Percentiles rank a stretch among this genome's conserved stretches.
Conservation (phyloP, 1,140 invertebrate genomes). For the Drosophila orena region DNA sequence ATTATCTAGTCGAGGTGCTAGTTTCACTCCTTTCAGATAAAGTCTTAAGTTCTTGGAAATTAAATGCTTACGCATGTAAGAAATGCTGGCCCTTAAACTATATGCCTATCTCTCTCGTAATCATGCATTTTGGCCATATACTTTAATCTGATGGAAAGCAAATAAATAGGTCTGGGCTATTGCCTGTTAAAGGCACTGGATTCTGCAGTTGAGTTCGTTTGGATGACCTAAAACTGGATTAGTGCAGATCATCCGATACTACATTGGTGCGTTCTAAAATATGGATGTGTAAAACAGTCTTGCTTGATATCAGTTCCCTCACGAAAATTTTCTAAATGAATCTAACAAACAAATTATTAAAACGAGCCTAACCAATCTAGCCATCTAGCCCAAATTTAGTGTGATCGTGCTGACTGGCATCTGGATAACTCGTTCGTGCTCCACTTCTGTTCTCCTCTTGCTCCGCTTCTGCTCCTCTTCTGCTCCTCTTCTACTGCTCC, state of each 20-base stretch:
- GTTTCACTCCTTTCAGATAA: no score
- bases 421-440: no score
- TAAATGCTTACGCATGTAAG: no score
- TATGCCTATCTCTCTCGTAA: slow-evolving; percentile 2
- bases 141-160: no score
- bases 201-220: not conserved
- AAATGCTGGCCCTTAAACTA: not conserved
- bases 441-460: not conserved
- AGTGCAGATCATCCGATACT: not conserved
- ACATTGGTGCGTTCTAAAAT: slow-evolving; percentile 1
- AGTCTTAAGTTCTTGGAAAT: no score
- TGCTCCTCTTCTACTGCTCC: not conserved
- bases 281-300: not conserved
- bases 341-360: not conserved
- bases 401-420: not conserved
- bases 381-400: not conserved
- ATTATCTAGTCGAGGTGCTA: no score
- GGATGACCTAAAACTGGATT: not conserved
- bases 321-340: slow-evolving; percentile 1
- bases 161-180: no score
- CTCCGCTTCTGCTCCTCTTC: not conserved
- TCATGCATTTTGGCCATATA: not conserved
- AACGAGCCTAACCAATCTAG: not conserved
- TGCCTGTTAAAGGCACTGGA: no score
- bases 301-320: not conserved